phyloP scores from a whole-genome alignment of 2,113 vertebrate genomes.

The Caranx ignobilis region DNA sequence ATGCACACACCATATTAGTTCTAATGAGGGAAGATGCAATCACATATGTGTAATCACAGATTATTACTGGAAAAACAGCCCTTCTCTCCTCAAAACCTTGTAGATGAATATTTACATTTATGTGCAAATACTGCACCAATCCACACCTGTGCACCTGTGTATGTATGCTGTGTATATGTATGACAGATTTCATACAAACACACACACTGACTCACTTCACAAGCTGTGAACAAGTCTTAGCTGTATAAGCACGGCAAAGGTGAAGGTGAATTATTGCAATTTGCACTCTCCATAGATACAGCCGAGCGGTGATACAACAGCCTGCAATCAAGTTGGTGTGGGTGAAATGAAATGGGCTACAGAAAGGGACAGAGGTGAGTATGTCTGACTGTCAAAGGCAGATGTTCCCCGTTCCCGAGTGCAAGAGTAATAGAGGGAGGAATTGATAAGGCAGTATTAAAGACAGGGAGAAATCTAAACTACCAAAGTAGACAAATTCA shows the following conservation, averaged over 20 bases:
- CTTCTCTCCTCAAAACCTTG: neutral
- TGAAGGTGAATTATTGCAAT: slow-evolving; percentile 13
- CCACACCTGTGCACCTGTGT: neutral
- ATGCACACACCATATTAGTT: slow-evolving; percentile 25
- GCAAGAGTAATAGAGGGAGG: slow-evolving; percentile 1
- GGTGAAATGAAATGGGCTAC: slow-evolving; percentile 38
- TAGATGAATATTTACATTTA: slow-evolving; percentile 8
- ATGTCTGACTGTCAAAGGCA: slow-evolving; percentile 18
- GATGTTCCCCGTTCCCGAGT: neutral
- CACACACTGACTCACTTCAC: neutral
- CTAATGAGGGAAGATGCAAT: slow-evolving; percentile 27
- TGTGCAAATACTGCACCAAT: neutral
- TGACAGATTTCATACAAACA: slow-evolving; percentile 4
- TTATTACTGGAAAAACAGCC: slow-evolving; percentile 10
- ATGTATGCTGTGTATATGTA: neutral
- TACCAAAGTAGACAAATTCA: slow-evolving; percentile 8
- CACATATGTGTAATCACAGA: slow-evolving; percentile 25
- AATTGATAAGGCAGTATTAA: neutral
- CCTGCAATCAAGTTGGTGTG: neutral
- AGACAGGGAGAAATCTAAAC: neutral
- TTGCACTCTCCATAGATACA: slow-evolving; percentile 28
- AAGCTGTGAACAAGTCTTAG: neutral
- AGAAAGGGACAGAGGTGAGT: slow-evolving; percentile 22
- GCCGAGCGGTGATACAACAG: slow-evolving; percentile 17
- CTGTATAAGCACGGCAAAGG: slow-evolving; percentile 12